Base-by-base conservation (phyloP, 1,140 invertebrate genomes). In the Rhagoletis zephyria region DNA sequence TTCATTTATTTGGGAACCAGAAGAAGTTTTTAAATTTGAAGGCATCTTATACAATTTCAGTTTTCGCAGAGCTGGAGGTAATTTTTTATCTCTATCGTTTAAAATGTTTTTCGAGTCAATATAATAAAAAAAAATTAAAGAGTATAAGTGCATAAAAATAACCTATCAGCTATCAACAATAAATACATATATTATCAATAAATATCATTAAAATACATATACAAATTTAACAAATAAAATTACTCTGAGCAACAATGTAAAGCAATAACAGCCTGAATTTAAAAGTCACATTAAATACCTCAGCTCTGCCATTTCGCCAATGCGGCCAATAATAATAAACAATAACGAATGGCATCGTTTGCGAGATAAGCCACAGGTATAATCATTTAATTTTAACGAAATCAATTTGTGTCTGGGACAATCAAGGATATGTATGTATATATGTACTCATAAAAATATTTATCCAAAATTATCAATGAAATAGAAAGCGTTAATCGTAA, bases 241-340 rank as follows among this genome's bases (percentile, higher is more conserved):
- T 67, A 64, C 0, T 10, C 1, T 7, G 5, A 5, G 3, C 2
- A 67, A 67, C 40, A 3, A 67, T 10, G 3, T 67, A 40, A 67
- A 67, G 51, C 51, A 56, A 56, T 56, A 56, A 56, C 51, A 56
- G 64, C 12, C 30, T 67, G 30, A 67, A 12, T n/a, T n/a, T n/a
- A n/a, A n/a, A n/a, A n/a, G n/a, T n/a, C n/a, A n/a, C n/a, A n/a
- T n/a, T n/a, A n/a, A n/a, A n/a, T n/a, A n/a, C n/a, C 4, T 48
- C 42, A 0, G 40, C 42, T 74, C 45, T 56, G 10, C 10, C 14
- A 74, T 74, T 74, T 74, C 67, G 45, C 42, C 16, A 42, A 74
- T 45, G 67, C n/a, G 67, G 67, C 40, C 67, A 74, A 74, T 74
- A 10, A 74, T 74, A 45, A 48, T 14, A 74, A 74, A 74, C 45